A percentile compares a stretch with the other conserved stretches of the same genome.
phyloP scores from a whole-genome alignment of 2,888 invertebrate genomes.

The Pomacea canaliculata region DNA sequence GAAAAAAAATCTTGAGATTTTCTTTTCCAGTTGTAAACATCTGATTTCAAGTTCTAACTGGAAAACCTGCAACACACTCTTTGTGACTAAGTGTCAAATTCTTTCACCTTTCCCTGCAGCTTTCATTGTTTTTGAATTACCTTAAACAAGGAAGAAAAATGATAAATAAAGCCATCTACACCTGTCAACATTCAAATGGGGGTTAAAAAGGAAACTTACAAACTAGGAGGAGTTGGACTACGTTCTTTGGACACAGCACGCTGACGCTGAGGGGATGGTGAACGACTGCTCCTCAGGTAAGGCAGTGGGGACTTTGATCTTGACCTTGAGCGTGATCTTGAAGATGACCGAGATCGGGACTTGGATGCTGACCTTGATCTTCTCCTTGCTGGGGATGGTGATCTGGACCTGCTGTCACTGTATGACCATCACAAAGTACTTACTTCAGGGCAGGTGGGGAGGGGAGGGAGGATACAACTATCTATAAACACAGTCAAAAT shows the following conservation, averaged over 20 bases:
- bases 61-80: too few species aligned
- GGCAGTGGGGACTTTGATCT: conserved; percentile 57
- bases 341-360: conserved; percentile 31
- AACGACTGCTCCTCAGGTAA: conserved; percentile 54
- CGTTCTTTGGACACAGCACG: conserved; percentile 47
- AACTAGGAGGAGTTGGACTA: conserved; percentile 81
- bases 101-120: too few species aligned
- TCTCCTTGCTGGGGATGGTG: conserved; percentile 16
- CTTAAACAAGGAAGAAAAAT: too few species aligned
- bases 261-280: conserved; percentile 31
- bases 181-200: too few species aligned
- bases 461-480: too few species aligned
- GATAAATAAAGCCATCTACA: too few species aligned
- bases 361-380: conserved; percentile 69
- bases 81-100: too few species aligned
- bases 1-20: not conserved
- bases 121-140: too few species aligned
- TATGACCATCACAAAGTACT: not conserved
- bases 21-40: not conserved
- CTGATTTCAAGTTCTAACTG: too few species aligned
- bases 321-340: conserved; percentile 55
- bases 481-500: too few species aligned
- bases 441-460: too few species aligned
- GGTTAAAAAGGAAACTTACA: conserved; percentile 57
- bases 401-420: not conserved